A percentile compares a stretch with the other conserved stretches of the same genome.
Conservation (phyloP, 2,113 vertebrate species). For the Potamarius usumacintae region DNA sequence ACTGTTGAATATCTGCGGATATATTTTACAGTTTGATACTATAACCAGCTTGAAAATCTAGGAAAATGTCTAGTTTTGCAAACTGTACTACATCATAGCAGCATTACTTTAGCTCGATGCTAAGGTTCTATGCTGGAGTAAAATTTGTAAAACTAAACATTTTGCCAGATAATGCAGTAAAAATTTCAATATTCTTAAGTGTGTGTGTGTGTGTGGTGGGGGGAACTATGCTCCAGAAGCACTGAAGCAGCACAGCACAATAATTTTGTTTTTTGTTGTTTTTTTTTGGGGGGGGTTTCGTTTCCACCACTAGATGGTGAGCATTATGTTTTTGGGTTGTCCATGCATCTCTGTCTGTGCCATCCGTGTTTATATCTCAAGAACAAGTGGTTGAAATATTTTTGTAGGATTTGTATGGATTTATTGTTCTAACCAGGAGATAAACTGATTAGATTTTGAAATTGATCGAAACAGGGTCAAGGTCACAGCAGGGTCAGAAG, state of each 20-base stretch:
- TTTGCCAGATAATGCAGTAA: not conserved
- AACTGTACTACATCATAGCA: too few species aligned
- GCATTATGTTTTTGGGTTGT: not conserved
- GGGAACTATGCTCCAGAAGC: not conserved
- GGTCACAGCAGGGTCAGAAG: too few species aligned
- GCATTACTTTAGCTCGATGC: too few species aligned
- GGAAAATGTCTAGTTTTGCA: not conserved
- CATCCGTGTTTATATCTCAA: not conserved
- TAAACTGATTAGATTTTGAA: not conserved
- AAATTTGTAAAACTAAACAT: too few species aligned
- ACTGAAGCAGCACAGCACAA: not conserved
- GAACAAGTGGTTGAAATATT: not conserved
- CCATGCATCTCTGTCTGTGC: not conserved
- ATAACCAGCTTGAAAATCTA: not conserved
- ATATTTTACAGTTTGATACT: not conserved
- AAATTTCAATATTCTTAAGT: not conserved
- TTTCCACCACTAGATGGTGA: not conserved
- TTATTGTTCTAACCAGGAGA: not conserved
- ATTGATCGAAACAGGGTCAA: not conserved
- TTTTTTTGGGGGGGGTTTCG: too few species aligned
- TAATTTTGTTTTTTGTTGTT: too few species aligned
- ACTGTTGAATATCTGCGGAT: too few species aligned
- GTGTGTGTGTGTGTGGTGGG: not conserved
- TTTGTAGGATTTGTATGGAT: not conserved
- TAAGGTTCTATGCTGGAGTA: too few species aligned